Conservation (phyloP, 2,113 vertebrate species). For the Arvicanthis niloticus region DNA sequence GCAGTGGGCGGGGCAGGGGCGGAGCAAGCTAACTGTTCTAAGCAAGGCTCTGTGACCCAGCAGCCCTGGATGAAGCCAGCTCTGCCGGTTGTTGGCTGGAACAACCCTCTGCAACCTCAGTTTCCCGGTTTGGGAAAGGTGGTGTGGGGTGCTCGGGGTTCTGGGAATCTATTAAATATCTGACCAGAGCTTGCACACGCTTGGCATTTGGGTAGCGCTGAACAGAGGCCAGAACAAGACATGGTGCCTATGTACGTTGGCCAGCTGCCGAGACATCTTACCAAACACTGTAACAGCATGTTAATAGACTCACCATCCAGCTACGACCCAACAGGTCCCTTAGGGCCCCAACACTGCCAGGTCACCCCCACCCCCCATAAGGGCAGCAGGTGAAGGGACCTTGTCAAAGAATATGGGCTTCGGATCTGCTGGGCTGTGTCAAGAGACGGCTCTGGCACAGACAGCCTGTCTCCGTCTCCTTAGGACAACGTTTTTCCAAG, state of each 20-base stretch:
- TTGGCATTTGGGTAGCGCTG: fast-evolving
- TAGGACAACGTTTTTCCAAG: not conserved
- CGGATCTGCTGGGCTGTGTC: not conserved
- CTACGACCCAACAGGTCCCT: not conserved
- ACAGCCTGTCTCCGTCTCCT: not conserved
- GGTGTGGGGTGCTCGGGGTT: not conserved
- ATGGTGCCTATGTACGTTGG: fast-evolving
- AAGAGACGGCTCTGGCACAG: not conserved
- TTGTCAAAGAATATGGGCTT: fast-evolving
- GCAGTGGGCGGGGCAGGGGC: too few relatives aligned
- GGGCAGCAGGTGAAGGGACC: not conserved
- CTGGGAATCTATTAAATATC: not conserved
- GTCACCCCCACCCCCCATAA: not conserved
- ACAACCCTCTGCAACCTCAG: not conserved
- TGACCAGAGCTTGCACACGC: not conserved
- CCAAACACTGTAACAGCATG: not conserved
- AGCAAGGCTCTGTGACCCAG: not conserved
- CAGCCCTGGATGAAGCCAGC: not conserved
- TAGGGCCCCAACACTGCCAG: not conserved
- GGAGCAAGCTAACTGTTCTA: not conserved
- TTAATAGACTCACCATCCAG: fast-evolving
- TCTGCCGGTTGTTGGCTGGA: not conserved
- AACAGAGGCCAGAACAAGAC: not conserved
- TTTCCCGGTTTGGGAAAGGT: not conserved
- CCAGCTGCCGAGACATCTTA: not conserved